Conservation (phyloP, 2,113 vertebrate genomes). For the Eubucco bourcierii region DNA sequence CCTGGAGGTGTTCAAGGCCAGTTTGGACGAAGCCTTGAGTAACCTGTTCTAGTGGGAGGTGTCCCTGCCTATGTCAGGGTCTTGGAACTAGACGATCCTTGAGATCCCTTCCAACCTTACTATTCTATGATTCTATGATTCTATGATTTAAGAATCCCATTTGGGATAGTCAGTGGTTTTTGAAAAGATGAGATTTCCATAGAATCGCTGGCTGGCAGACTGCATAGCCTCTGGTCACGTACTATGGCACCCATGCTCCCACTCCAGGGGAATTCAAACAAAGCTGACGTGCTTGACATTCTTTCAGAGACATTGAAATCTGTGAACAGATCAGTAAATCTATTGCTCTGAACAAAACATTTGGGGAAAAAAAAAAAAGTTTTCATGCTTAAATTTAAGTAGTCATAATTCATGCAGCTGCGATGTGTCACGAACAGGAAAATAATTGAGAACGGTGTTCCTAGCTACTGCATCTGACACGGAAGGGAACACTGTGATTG, state of each 20-base stretch:
- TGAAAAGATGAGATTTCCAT: not conserved
- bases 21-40: too few relatives aligned
- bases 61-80: too few relatives aligned
- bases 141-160: not conserved
- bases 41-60: too few relatives aligned
- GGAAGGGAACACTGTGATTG: constrained; percentile 1
- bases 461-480: not conserved
- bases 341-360: not conserved
- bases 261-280: not conserved
- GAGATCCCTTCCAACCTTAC: too few relatives aligned
- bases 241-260: not conserved
- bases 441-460: not conserved
- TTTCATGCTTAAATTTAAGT: not conserved
- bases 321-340: not conserved
- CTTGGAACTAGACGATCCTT: too few relatives aligned
- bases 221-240: not conserved
- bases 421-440: not conserved
- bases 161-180: not conserved
- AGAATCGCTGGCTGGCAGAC: not conserved
- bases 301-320: not conserved
- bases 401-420: not conserved
- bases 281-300: not conserved
- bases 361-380: not conserved
- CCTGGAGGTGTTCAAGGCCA: too few relatives aligned
- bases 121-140: too few relatives aligned